A percentile compares a stretch with the other conserved stretches of the same genome.
Conservation (phyloP, 2,113 vertebrate genomes). For the Alces alces region DNA sequence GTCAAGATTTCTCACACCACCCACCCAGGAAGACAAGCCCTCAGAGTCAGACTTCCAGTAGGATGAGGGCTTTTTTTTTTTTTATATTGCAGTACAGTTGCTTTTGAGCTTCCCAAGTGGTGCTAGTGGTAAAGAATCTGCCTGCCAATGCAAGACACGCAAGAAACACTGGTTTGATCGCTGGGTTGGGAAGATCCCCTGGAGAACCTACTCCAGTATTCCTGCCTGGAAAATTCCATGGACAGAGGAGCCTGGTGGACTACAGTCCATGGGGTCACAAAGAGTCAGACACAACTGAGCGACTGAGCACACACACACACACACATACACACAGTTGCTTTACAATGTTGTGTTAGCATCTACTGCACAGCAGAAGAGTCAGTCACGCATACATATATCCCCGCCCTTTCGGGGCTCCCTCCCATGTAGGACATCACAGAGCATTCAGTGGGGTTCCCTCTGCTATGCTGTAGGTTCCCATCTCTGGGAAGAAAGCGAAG, state of each 20-base stretch:
- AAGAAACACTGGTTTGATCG: not conserved
- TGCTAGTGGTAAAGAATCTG: not conserved
- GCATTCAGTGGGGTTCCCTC: not conserved
- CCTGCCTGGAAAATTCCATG: not conserved
- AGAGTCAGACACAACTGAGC: not conserved
- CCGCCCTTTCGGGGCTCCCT: not conserved
- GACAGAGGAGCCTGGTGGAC: not conserved
- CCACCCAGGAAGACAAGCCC: accelerated
- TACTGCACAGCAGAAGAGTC: not conserved
- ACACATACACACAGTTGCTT: not conserved
- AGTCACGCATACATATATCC: not conserved
- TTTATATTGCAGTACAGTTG: not conserved
- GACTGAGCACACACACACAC: not conserved
- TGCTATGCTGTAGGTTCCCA: not conserved
- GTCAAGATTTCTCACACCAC: not conserved
- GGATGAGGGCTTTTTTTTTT: not conserved
- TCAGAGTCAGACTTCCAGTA: no score
- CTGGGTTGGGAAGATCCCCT: not conserved
- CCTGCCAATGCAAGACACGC: not conserved
- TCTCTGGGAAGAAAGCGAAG: not conserved
- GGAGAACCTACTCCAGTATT: not conserved
- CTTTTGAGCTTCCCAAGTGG: not conserved
- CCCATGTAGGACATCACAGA: not conserved
- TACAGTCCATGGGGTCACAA: not conserved
- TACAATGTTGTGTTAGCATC: not conserved